Base-by-base conservation (phyloP, 2,113 vertebrate species). In the Oncorhynchus keta region DNA sequence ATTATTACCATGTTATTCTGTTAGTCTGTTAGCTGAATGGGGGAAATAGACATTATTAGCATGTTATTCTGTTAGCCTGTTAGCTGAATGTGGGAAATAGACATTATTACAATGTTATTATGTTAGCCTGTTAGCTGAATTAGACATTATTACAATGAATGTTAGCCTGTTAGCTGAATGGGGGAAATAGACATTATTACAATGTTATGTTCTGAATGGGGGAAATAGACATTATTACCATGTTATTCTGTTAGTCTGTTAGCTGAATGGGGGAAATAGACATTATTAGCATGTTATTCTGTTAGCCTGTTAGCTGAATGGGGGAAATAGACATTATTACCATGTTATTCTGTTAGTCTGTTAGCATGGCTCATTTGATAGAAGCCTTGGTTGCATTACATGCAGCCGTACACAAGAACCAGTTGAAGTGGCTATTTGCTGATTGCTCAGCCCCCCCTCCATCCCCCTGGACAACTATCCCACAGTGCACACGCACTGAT, bases 331-430 rank as follows among this genome's bases (percentile, higher is more conserved):
- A 32, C 32, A 32, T 32, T 32, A 32, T 5, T 32, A 32, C 1
- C 32, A 32, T 32, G 32, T 32, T 32, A 32, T 32, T 32, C 32
- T 32, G 32, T 32, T 32, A 32, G 30, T 1, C 22, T 28, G 65
- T 26, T 64, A 67, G 65, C 67, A 51, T 4, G 72, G 72, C 55
- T 74, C 62, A 74, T 79, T 70, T 51, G 48, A 12, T 24, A 45
- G 24, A 39, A 74, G 65, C 51, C 16, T 35, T 45, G 22, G 16
- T 12, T 65, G 24, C 0, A 8, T 26, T 20, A 24, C 32, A 30
- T 51, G 24, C 66, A 74, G 66, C 67, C 70, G 66, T 4, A 2
- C 16, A 49, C 65, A 48, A 20, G 70, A 48, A 55, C 76, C 20
- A 57, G 22, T 73, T 39, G 20, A 73, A 68, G 65, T 61, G 76